Percentiles rank a stretch among this genome's conserved stretches.
Evolutionary conservation across 1,140 invertebrate species (phyloP).

Genomic region (Cheumatopsyche charites): DNA sequence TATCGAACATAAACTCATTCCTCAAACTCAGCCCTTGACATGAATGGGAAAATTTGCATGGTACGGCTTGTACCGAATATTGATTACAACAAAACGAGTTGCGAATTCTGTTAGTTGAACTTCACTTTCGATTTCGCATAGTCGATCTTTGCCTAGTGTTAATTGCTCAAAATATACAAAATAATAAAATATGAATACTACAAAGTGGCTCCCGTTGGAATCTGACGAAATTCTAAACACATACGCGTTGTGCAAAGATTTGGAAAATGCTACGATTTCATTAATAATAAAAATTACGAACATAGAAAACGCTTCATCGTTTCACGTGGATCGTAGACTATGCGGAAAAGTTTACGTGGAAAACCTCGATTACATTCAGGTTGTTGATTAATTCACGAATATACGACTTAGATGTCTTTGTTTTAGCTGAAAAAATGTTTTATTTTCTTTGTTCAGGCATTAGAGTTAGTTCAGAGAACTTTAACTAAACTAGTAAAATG

Average conservation of each 20-base stretch:
- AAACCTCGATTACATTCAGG: constrained; percentile 60
- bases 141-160: too few relatives aligned
- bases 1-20: background rate
- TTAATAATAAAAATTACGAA: constrained; percentile 49
- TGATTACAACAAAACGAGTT: constrained; percentile 37
- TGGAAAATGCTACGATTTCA: constrained; percentile 43
- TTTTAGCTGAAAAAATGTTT: too few relatives aligned
- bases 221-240: constrained; percentile 32
- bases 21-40: background rate
- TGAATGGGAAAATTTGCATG: constrained; percentile 29
- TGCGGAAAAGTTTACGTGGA: constrained; percentile 58
- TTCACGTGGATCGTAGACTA: constrained; percentile 50
- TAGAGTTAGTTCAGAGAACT: constrained; percentile 60
- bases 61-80: constrained; percentile 45
- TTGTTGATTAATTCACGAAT: constrained; percentile 34
- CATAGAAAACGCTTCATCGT: constrained; percentile 52
- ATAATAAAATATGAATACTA: constrained; percentile 41
- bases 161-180: background rate
- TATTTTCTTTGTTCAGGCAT: constrained; percentile 52
- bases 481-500: constrained; percentile 59
- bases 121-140: constrained; percentile 43
- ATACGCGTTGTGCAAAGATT: constrained; percentile 42
- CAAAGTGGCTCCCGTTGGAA: constrained; percentile 46
- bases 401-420: background rate
- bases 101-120: constrained; percentile 35